Conservation (phyloP, 2,888 invertebrate species). For the Calephelis perditalis region DNA sequence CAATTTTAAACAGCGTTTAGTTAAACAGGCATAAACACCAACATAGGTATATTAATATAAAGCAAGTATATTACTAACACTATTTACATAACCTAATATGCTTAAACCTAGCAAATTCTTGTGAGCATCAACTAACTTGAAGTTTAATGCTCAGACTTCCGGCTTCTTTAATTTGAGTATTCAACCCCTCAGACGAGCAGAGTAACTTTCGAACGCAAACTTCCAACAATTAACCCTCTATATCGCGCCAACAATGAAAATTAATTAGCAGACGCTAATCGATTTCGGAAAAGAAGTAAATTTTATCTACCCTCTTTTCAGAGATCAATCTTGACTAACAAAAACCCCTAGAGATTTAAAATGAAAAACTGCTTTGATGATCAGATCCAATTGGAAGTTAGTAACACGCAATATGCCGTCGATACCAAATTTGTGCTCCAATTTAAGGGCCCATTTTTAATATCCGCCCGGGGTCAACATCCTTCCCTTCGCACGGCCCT, state of each 20-base stretch:
- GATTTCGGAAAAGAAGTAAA: constrained; percentile 49
- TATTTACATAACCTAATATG: background rate
- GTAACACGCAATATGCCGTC: constrained; percentile 53
- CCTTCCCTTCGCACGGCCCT: constrained; percentile 58
- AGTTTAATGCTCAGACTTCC: constrained; percentile 9
- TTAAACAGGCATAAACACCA: too few relatives aligned
- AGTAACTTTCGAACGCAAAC: constrained; percentile 46
- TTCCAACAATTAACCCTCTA: constrained; percentile 67
- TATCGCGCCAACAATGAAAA: constrained; percentile 59
- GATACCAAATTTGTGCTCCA: constrained; percentile 60
- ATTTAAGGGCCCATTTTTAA: constrained; percentile 67
- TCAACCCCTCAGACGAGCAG: background rate
- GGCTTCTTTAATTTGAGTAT: constrained; percentile 15
- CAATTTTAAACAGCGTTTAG: too few relatives aligned
- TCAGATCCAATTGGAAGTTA: constrained; percentile 36
- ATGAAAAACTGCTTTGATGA: constrained; percentile 41
- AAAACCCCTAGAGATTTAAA: constrained; percentile 51
- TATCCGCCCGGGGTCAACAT: constrained; percentile 67
- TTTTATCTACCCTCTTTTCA: constrained; percentile 39
- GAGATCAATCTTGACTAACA: constrained; percentile 44
- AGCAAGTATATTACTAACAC: too few relatives aligned
- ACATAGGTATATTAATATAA: too few relatives aligned
- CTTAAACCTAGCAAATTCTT: constrained; percentile 5
- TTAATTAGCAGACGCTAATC: constrained; percentile 55
- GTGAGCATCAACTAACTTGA: constrained; percentile 9